These are phyloP conservation scores for Ornithoptera alexandrae DNA, from an alignment of 2,888 invertebrate species.

Conservation along the genomic window DNA sequence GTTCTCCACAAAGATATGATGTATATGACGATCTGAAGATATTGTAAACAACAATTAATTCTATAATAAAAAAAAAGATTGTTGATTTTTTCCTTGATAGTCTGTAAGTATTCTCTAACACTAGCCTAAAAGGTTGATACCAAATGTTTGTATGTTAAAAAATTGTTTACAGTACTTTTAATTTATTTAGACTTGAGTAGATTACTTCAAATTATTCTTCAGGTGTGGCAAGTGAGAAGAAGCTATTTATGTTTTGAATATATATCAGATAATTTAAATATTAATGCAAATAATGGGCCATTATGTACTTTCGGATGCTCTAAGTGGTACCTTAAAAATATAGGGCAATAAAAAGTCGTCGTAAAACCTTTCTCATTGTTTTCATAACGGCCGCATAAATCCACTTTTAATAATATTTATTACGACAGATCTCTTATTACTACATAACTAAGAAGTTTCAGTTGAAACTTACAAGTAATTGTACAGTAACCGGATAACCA, in stretches of 20 bases:
- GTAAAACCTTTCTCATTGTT: conserved; percentile 29
- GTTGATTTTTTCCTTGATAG: too few species aligned
- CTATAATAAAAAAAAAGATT: too few species aligned
- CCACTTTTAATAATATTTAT: conserved; percentile 22
- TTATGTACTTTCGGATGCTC: conserved; percentile 23
- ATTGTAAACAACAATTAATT: too few species aligned
- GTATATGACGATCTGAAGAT: too few species aligned
- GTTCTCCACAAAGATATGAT: too few species aligned
- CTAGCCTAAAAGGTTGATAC: neutral
- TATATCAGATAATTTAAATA: conserved; percentile 23
- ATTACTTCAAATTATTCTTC: neutral
- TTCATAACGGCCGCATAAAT: conserved; percentile 27
- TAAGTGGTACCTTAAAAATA: conserved; percentile 29
- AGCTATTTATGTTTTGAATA: conserved; percentile 21
- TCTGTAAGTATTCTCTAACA: too few species aligned
- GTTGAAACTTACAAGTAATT: neutral
- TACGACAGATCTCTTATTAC: conserved; percentile 8
- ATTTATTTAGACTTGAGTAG: neutral
- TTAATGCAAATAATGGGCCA: conserved; percentile 25
- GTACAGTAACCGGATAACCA: neutral
- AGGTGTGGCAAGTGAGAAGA: neutral
- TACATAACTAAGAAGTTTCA: neutral
- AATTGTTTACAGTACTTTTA: neutral
- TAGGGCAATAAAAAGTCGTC: conserved; percentile 27
- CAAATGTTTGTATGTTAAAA: neutral